These are phyloP conservation scores for human (Homo sapiens) DNA, from an alignment of 2,113 vertebrate species.

Conservation along the genomic window GRCh38 chr12:78362001-78362500, in stretches of 20 bases:
- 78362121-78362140: slow-evolving; percentile 12
- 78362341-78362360: neutral
- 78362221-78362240: neutral
- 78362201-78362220: neutral
- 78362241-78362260: slow-evolving; percentile 14
- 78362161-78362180: neutral
- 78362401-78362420: neutral
- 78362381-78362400: neutral
- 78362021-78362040: slow-evolving; percentile 47
- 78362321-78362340: neutral
- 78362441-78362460: neutral
- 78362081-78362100: slow-evolving; percentile 43
- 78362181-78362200: neutral
- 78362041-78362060: slow-evolving; percentile 56
- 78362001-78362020: neutral
- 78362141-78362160: slow-evolving; percentile 17
- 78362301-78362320: neutral
- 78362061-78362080: neutral
- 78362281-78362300: neutral
- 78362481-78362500: neutral
- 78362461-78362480: neutral
- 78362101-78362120: neutral
- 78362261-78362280: slow-evolving; percentile 13
- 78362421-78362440: neutral
- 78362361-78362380: neutral